A percentile compares a stretch with the other conserved stretches of the same genome.
Evolutionary conservation across 2,888 invertebrate species (phyloP).

Genomic region (Cantharis rufa): DNA sequence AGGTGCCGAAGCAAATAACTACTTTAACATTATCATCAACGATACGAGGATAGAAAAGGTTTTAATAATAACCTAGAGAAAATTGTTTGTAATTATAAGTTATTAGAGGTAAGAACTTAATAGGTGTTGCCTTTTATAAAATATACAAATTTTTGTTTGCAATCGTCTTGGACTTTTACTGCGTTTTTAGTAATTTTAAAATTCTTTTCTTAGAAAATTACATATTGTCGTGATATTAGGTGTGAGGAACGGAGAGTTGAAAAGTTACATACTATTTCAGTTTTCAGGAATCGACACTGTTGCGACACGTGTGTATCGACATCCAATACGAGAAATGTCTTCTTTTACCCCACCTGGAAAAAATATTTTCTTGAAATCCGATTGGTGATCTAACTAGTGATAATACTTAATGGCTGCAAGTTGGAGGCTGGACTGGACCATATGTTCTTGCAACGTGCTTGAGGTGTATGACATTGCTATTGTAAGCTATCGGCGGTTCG

Average conservation of each 20-base stretch:
- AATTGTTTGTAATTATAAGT: neutral
- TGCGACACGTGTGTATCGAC: constrained; percentile 21
- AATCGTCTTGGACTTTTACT: neutral
- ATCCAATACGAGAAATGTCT: constrained; percentile 43
- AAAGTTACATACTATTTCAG: neutral
- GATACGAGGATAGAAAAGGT: neutral
- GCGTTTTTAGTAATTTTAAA: neutral
- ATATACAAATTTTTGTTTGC: neutral
- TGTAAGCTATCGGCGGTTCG: neutral
- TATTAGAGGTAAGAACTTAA: neutral
- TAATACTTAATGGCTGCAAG: constrained; percentile 53
- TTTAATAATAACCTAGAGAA: neutral
- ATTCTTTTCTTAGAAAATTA: neutral
- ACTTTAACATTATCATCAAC: constrained; percentile 7
- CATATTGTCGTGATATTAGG: neutral
- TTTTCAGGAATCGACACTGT: neutral
- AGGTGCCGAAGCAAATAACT: constrained; percentile 30
- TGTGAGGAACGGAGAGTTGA: neutral
- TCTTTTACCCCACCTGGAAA: constrained; percentile 40
- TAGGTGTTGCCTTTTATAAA: neutral
- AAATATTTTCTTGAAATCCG: constrained; percentile 31
- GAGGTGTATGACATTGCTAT: neutral
- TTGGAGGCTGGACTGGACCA: constrained; percentile 49
- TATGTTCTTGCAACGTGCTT: constrained; percentile 6
- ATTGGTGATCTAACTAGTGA: constrained; percentile 47